A percentile compares a stretch with the other conserved stretches of the same genome.
These are phyloP conservation scores for Tetragonula clypearis DNA, from an alignment of 1,140 invertebrate genomes.

Conservation along the genomic window DNA sequence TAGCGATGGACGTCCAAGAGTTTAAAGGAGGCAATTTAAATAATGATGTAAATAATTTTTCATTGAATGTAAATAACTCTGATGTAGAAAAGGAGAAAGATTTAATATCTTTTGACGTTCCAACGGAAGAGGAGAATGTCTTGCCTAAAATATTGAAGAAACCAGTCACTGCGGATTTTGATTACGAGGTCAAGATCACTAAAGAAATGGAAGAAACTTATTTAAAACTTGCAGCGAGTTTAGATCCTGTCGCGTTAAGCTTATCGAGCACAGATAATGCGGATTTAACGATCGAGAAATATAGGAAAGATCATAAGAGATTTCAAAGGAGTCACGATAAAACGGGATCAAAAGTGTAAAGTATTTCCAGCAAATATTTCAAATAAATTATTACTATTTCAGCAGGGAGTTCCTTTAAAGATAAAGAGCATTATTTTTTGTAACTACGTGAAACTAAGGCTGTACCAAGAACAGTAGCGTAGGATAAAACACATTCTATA, in stretches of 20 bases:
- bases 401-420: slow-evolving; percentile 70
- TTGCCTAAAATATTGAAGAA: slow-evolving; percentile 33
- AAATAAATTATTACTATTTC: slow-evolving; percentile 53
- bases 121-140: slow-evolving; percentile 42
- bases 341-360: slow-evolving; percentile 70
- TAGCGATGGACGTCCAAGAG: background rate
- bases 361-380: slow-evolving; percentile 47
- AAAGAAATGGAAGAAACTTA: slow-evolving; percentile 80
- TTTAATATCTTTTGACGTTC: slow-evolving; percentile 75
- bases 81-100: slow-evolving; percentile 62
- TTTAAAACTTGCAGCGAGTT: slow-evolving; percentile 77
- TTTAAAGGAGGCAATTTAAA: background rate
- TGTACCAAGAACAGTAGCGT: slow-evolving; percentile 63
- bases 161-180: slow-evolving; percentile 13
- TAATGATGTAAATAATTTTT: slow-evolving; percentile 33
- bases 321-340: slow-evolving; percentile 71
- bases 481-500: slow-evolving; percentile 43
- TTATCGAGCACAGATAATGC: slow-evolving; percentile 60
- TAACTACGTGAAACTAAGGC: slow-evolving; percentile 66
- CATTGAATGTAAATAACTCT: slow-evolving; percentile 10
- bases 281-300: slow-evolving; percentile 78
- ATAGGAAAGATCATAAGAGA: slow-evolving; percentile 76
- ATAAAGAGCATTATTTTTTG: slow-evolving; percentile 72
- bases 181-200: slow-evolving; percentile 76
- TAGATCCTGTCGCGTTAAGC: slow-evolving; percentile 72